phyloP scores from a whole-genome alignment of 1,140 invertebrate genomes.

The Colletes latitarsis region DNA sequence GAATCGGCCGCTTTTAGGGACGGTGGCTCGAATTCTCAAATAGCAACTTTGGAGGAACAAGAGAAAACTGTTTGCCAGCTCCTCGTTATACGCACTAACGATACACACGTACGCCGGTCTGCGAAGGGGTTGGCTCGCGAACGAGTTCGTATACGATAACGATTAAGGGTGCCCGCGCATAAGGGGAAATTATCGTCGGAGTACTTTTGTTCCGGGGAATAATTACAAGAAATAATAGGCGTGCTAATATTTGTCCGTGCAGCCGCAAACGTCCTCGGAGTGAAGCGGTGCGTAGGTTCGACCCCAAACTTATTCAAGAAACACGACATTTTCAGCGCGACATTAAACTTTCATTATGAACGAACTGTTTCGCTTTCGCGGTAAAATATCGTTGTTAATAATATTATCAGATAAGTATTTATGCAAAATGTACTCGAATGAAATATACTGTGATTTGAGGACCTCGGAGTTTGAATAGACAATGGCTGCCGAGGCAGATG shows the following conservation, averaged over 20 bases:
- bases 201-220: constrained; percentile 57
- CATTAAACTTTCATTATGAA: no score
- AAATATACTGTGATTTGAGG: no score
- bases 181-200: constrained; percentile 59
- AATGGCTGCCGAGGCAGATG: no score
- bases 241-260: constrained; percentile 37
- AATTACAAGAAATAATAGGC: constrained; percentile 46
- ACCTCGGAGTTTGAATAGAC: no score
- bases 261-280: background rate
- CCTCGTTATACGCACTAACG: constrained; percentile 50
- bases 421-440: no score
- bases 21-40: constrained; percentile 33
- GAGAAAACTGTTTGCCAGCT: constrained; percentile 63
- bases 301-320: no score
- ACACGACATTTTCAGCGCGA: no score
- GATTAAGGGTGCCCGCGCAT: constrained; percentile 51
- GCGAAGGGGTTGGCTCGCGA: constrained; percentile 4
- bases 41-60: constrained; percentile 56
- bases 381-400: no score
- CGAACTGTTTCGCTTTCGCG: no score
- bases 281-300: background rate
- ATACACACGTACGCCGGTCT: constrained; percentile 21
- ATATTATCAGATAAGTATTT: no score
- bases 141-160: constrained; percentile 56
- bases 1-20: constrained; percentile 58